phyloP scores from a whole-genome alignment of 2,888 invertebrate genomes.

The Coremacera marginata region DNA sequence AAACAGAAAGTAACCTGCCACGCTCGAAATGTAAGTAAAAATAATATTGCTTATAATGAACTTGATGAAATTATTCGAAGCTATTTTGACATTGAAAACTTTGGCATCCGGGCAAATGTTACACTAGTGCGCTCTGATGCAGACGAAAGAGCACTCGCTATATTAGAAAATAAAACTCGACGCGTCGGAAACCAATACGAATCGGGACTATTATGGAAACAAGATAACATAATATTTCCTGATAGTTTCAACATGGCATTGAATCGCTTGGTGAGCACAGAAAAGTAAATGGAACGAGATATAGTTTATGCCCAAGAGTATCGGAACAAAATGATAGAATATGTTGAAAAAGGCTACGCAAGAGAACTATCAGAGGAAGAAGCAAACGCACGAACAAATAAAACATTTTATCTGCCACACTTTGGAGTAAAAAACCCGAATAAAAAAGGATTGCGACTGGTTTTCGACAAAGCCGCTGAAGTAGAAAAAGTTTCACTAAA shows the following conservation, averaged over 20 bases:
- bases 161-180: constrained; percentile 15
- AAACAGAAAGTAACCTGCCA: neutral
- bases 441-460: neutral
- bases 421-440: neutral
- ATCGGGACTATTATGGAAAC: constrained; percentile 32
- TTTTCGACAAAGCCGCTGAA: constrained; percentile 13
- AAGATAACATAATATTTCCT: constrained; percentile 22
- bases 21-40: neutral
- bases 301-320: constrained; percentile 16
- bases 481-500: neutral
- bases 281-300: constrained; percentile 26
- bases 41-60: neutral
- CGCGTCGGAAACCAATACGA: constrained; percentile 16
- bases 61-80: neutral
- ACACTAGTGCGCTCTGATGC: neutral
- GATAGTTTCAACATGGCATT: constrained; percentile 30
- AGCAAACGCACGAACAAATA: neutral
- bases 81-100: constrained; percentile 9
- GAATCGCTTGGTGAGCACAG: neutral
- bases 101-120: neutral
- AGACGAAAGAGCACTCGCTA: constrained; percentile 27
- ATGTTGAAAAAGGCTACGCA: neutral
- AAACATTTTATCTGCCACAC: neutral
- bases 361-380: neutral
- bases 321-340: neutral